Base-by-base conservation (phyloP, 2,888 invertebrate species). In the Sceliomorpha sp. region DNA sequence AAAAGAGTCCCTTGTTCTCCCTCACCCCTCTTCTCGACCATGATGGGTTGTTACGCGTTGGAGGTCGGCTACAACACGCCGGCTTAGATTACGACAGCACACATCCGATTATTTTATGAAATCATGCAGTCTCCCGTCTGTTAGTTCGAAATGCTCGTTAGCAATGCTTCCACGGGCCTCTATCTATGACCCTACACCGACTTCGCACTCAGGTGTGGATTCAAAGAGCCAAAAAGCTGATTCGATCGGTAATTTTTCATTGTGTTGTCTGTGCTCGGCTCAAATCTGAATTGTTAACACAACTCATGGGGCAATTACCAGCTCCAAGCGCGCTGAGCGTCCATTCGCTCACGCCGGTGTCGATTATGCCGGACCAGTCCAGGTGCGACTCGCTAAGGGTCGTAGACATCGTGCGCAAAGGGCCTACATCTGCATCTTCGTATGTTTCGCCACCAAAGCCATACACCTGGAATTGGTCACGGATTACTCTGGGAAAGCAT, bases 281-380 rank as follows among this genome's bases (percentile, higher is more conserved):
- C 0, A n/a, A 17, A 12, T 29, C 48, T 0, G 12, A 34, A 0
- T 2, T 40, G 0, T 9, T 40, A 0, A 2, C 2, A 0, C 39
- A 70, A 17, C 36, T 59, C 1, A 70, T 70, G 64, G 55, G 64
- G 1, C 27, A 64, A 1, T 20, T 70, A 2, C 69, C 69, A 1
- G 14, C 31, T 26, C 48, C 0, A 47, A 6, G 1, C 39, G 15
- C 0, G 9, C 48, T 0, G 9, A 1, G 1, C 29, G 55, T 8
- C 47, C 63, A 0, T 64, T 69, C 9, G 5, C 12, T 4, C 39
- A 63, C 6, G 26, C 20, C 10, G 55, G 59, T 0, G 45, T 64
- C 9, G 70, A 64, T n/a, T 70, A 60, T 13, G 70, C 64, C 0
- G 69, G 64, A 1, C 69, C 55, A 0, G 9, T 70, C 12, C 26